phyloP scores from a whole-genome alignment of 1,140 invertebrate genomes.

The Arion vulgaris region DNA sequence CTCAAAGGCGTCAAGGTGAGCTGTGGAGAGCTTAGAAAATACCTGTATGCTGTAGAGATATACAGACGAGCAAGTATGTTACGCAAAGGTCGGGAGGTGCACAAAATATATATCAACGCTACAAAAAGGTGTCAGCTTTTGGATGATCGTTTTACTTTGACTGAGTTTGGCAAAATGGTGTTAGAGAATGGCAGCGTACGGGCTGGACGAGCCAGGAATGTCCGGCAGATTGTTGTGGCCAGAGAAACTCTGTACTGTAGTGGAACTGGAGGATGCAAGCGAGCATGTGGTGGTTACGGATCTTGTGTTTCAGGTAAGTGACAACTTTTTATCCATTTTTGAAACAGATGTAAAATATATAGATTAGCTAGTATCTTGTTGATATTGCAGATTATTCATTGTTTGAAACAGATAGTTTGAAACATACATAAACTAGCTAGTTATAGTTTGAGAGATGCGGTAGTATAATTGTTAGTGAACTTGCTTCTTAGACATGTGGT shows the following conservation, averaged over 20 bases:
- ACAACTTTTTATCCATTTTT: background rate
- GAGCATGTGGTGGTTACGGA: constrained; percentile 65
- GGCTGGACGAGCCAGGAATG: constrained; percentile 64
- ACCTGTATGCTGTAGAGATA: constrained; percentile 59
- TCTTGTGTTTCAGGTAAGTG: constrained; percentile 62
- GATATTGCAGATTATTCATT: too few relatives aligned
- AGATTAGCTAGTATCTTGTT: too few relatives aligned
- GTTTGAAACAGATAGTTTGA: too few relatives aligned
- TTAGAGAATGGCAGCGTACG: constrained; percentile 63
- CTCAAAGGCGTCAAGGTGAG: constrained; percentile 62
- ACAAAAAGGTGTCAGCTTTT: constrained; percentile 66
- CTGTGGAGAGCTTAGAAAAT: constrained; percentile 61
- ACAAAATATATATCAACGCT: constrained; percentile 67
- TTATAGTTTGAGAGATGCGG: too few relatives aligned
- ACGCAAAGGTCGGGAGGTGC: constrained; percentile 65
- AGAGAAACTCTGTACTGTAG: constrained; percentile 66
- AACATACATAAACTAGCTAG: too few relatives aligned
- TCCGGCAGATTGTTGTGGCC: constrained; percentile 66
- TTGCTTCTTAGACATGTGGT: too few relatives aligned
- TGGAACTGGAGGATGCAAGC: constrained; percentile 62
- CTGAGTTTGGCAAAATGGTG: constrained; percentile 66
- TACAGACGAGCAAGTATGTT: constrained; percentile 66
- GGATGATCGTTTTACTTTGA: constrained; percentile 65
- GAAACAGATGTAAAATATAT: too few relatives aligned
- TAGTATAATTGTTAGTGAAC: too few relatives aligned